Conservation (phyloP, 2,113 vertebrate species). For the Coracopsis vasa region DNA sequence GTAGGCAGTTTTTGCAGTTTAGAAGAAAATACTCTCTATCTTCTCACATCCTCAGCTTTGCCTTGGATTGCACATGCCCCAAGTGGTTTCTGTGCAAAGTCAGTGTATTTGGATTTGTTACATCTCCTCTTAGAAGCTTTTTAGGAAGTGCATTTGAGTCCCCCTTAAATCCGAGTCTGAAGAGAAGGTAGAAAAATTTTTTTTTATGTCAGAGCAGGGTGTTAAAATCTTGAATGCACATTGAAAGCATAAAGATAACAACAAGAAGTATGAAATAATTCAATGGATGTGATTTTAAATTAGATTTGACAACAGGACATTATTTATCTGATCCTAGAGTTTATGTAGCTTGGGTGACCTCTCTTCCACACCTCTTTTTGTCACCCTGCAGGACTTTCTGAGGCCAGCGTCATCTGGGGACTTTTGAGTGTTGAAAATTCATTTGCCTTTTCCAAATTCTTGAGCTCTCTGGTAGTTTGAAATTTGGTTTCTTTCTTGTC, state of each 20-base stretch:
- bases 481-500: neutral
- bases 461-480: neutral
- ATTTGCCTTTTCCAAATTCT: neutral
- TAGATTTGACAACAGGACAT: neutral
- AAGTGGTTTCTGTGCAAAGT: neutral
- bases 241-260: neutral
- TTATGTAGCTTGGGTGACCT: neutral
- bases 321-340: neutral
- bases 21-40: neutral
- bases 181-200: neutral
- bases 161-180: neutral
- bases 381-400: neutral
- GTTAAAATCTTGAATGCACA: neutral
- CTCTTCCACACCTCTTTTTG: neutral
- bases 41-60: neutral
- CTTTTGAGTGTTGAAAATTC: neutral
- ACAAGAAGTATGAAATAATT: neutral
- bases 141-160: neutral
- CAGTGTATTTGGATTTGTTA: neutral
- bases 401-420: neutral
- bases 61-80: neutral
- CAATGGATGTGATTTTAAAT: neutral
- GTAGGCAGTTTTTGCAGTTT: neutral
- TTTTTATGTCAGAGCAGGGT: neutral
- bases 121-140: neutral